Base-by-base conservation (phyloP, 2,888 invertebrate species). In the Eurois occulta region DNA sequence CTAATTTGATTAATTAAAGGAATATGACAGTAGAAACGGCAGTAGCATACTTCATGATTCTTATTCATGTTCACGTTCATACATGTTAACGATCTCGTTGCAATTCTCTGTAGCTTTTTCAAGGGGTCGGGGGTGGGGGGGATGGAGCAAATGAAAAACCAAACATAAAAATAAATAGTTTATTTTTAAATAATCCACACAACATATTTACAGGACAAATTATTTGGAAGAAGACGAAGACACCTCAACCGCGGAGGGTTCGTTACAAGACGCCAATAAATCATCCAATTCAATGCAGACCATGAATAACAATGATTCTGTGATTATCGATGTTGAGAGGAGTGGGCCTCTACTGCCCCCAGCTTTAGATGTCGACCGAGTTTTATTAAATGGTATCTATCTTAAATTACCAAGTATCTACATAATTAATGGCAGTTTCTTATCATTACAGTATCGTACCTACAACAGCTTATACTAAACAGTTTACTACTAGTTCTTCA, bases 331-430 rank as follows among this genome's bases (percentile, higher is more conserved):
- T 32, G 60, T 65, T 32, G 73, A 8, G 5, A 67, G 41, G 32
- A 71, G 46, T 46, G 77, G 67, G 41, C 46, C 80, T 24, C 64
- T 88, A 28, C 69, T 85, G 64, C 87, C 88, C 48, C 67, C 83
- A 16, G 64, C 58, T 8, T 62, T 80, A 65, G 87, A 88, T n/a
- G 78, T 87, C 1, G 79, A 88, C 38, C 67, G 48, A 67, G 74
- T 88, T 72, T 80, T 88, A 64, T 60, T 86, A 65, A 88, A 86
- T 13, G 81, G 88, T 88, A 83, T 70, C n/a, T 43, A 16, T 60
- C 3, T 3, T 35, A 46, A 28, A 43, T 75, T 35, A 48, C 2
- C 16, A 74, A 62, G 21, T 43, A 3, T 32, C 55, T 28, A 35
- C 1, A 52, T 69, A 52, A 16, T 16, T 7, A 1, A 28, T 46